phyloP scores from a whole-genome alignment of 2,797 vertebrate genomes.

The Psittacula echo region DNA sequence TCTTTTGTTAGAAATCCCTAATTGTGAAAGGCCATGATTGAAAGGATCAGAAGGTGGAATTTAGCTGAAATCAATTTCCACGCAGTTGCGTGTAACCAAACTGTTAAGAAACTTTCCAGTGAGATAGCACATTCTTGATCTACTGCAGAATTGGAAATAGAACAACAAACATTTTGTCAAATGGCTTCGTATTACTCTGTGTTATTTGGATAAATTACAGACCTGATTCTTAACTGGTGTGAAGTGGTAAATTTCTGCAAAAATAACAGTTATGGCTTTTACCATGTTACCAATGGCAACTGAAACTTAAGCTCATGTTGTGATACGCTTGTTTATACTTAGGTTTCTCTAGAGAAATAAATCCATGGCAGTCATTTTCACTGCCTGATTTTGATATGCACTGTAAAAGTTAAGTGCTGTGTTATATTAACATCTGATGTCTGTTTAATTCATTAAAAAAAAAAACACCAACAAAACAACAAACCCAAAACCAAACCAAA shows the following conservation, averaged over 20 bases:
- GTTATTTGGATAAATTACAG: not conserved
- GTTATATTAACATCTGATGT: not conserved
- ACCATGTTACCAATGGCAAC: not conserved
- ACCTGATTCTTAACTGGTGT: not conserved
- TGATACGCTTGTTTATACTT: constrained; percentile 25
- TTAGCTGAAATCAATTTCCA: not conserved
- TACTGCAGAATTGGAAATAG: not conserved
- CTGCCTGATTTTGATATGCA: not conserved
- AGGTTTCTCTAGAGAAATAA: not conserved
- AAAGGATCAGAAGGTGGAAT: not conserved
- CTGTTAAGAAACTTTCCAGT: not conserved
- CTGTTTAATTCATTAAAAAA: not conserved
- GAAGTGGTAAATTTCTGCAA: not conserved
- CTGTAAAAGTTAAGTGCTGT: not conserved
- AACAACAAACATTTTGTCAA: not conserved
- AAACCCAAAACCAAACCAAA: not conserved
- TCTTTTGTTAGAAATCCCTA: not conserved
- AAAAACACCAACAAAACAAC: not conserved
- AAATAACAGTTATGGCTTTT: not conserved
- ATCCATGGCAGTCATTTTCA: not conserved
- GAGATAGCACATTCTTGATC: not conserved
- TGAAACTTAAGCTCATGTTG: not conserved
- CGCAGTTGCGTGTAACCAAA: not conserved
- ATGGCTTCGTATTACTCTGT: not conserved
- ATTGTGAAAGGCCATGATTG: not conserved